phyloP scores from a whole-genome alignment of 1,140 invertebrate species.

The Ostrea denselamellosa region DNA sequence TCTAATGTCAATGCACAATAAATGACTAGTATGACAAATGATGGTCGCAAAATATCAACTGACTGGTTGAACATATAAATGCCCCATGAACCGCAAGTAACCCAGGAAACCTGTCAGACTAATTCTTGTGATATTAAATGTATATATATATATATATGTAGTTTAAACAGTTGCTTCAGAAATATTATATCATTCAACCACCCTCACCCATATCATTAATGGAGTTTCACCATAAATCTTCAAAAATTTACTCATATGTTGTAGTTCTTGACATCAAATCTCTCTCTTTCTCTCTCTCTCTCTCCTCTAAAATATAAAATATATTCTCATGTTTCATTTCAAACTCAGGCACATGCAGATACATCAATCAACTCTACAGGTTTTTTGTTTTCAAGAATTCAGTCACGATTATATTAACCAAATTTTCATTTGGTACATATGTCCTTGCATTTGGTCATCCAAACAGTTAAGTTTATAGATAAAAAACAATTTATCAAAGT shows the following conservation, averaged over 20 bases:
- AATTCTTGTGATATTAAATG: no score
- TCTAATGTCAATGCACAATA: no score
- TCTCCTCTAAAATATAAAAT: neutral
- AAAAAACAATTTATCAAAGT: neutral
- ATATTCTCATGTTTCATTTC: neutral
- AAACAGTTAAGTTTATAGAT: neutral
- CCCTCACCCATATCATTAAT: neutral
- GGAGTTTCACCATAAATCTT: neutral
- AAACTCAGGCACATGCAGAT: neutral
- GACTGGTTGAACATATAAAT: no score
- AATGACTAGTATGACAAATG: no score
- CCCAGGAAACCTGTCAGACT: no score
- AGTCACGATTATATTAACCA: slow-evolving; percentile 11
- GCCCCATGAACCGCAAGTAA: no score
- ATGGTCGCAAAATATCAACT: no score
- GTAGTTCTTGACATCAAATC: neutral
- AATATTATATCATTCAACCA: no score
- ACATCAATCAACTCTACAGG: neutral
- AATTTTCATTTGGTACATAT: neutral
- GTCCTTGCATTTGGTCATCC: neutral
- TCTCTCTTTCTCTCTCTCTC: neutral
- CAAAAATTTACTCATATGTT: neutral
- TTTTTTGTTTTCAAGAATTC: neutral
- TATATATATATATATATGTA: no score
- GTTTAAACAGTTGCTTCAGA: no score